Evolutionary conservation across 2,797 vertebrate species (phyloP), one percentile per base, ranked within the genome.

Genomic region (Megaceryle alcyon): DNA sequence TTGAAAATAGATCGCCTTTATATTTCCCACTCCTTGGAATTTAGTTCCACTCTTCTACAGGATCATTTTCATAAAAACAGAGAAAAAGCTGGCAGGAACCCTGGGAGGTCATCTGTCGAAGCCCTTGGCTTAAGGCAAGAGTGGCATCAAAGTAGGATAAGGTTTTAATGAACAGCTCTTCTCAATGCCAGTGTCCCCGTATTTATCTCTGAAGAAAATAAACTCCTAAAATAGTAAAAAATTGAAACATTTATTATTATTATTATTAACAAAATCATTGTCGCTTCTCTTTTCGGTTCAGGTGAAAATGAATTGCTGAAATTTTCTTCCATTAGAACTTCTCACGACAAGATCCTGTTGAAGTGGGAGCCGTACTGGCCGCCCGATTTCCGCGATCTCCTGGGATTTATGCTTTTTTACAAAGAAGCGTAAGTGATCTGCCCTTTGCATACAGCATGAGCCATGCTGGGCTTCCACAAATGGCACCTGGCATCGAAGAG

Each of bases 391-490:
- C 98, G 99, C 90, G 99, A 99, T 93, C 98, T 99, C 72, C 97
- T 99, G 97, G 99, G 99, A 10, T 99, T 99, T 69, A 99, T 99
- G 99, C 98, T 99, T 13, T 99, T 99, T 91, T 99, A 99, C 96
- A 99, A 99, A 94, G 99, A 99, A 95, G 99, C 99, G 99, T 99
- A 97, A 99, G 99, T 99, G 61, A 41, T 15, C 31, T 8, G 2
- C 61, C 7, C 0, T 54, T 25, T 13, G 22, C 6, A n/a, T 44
- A 17, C 37, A 13, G 5, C 43, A 1, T 4, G 9, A 57, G 6
- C 69, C 6, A 0, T 14, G n/a, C 5, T 54, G 68, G 79, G 56
- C 81, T 89, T 60, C 75, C 82, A 22, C 28, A 3, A 7, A 9
- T 2, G 7, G 25, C 72, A 51, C 19, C 4, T 85, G 92, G 3